Evolutionary conservation across 2,113 vertebrate genomes (phyloP).

Genomic region (Halichoerus grypus): DNA sequence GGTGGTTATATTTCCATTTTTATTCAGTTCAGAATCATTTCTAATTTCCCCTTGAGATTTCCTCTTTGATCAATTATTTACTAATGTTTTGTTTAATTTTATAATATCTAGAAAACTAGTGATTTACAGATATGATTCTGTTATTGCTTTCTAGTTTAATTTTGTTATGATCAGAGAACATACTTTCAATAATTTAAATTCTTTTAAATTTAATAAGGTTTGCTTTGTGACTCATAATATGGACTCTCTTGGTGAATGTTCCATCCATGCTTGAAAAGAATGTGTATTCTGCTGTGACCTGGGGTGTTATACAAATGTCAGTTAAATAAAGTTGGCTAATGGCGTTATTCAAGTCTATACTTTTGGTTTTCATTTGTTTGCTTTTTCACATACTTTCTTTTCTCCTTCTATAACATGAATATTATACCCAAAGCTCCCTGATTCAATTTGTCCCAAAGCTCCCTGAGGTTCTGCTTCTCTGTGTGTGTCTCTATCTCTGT

Average conservation of each 20-base stretch:
- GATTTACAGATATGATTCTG: not conserved
- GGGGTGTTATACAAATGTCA: not conserved
- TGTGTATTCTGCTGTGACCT: not conserved
- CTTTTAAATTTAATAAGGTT: not conserved
- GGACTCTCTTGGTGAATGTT: not conserved
- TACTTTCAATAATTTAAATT: slow-evolving; percentile 24
- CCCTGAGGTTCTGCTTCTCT: not conserved
- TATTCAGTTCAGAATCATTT: not conserved
- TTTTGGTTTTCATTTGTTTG: not conserved
- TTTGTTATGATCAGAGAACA: not conserved
- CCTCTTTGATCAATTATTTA: not conserved
- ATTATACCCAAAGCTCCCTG: not conserved
- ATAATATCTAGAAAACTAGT: not conserved
- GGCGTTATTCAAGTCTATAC: not conserved
- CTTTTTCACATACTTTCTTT: not conserved
- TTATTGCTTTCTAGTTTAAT: slow-evolving; percentile 10
- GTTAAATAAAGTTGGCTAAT: not conserved
- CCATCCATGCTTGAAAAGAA: not conserved
- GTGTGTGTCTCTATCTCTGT: not conserved
- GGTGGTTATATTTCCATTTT: not conserved
- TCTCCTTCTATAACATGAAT: not conserved
- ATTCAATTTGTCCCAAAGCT: not conserved
- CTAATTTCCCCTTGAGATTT: not conserved
- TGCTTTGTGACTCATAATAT: slow-evolving; percentile 19
- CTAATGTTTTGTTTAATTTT: not conserved